Base-by-base conservation (phyloP, 2,888 invertebrate genomes). In the Acanthococcus lagerstroemiae region DNA sequence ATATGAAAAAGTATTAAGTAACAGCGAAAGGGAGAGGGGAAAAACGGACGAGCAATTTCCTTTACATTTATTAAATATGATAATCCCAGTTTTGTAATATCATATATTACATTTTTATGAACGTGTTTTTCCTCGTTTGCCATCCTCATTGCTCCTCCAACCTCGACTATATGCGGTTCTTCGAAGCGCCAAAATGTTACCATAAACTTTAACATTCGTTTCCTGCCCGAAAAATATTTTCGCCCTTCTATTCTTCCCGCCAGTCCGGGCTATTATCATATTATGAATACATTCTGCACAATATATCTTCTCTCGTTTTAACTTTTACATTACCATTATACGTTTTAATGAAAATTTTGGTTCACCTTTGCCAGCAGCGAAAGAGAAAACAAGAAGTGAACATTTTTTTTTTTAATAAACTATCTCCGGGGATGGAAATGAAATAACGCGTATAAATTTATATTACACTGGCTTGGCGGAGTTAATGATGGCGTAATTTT, bases 91-190 rank as follows among this genome's bases (percentile, higher is more conserved):
- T 58, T 58, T 58, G 58, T 58, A 46, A 44, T 58, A 58, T 58
- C 58, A 58, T 58, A 58, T 58, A 58, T 58, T 58, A 58, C 58
- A 58, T 58, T 58, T 58, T 58, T 58, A 58, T 46, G 46, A 58
- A 58, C 58, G 58, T 48, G 46, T 45, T 58, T 58, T 58, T 48
- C 58, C 48, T 58, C 46, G 46, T 58, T 48, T 58, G 26, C 45
- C n/a, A 15, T 37, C 45, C 57, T 15, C 57, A n/a, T n/a, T n/a
- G n/a, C n/a, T n/a, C n/a, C 37, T 24, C 17, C 44, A 24, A 9
- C 45, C 45, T 17, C 19, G n/a, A 45, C 46, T 45, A 22, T 30
- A 48, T 58, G 58, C 24, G 45, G 44, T 58, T 45, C 45, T 58
- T 45, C 58, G 45, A 58, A 58, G 58, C 58, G 45, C 45, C 45